Evolutionary conservation across 2,113 vertebrate genomes (phyloP).

Genomic region (Pavo muticus): DNA sequence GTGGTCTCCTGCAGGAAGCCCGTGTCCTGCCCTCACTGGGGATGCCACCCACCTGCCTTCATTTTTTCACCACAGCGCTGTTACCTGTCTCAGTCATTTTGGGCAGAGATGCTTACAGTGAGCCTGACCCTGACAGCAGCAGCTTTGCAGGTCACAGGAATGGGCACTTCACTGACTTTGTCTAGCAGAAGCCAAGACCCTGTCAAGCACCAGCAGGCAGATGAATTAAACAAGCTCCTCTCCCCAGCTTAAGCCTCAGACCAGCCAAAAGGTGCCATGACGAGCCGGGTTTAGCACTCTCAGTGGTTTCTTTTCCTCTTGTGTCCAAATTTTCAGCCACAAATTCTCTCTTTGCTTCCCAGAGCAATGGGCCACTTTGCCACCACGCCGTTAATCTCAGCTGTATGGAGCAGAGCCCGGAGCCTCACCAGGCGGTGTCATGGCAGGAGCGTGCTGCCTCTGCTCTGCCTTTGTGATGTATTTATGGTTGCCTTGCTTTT

Average conservation of each 20-base stretch:
- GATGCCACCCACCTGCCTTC: rapidly evolving
- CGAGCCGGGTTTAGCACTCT: background rate
- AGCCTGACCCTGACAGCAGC: background rate
- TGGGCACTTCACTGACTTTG: background rate
- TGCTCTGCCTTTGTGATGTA: background rate
- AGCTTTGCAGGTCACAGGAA: background rate
- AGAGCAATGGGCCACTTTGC: background rate
- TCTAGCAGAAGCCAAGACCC: background rate
- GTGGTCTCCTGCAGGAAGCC: background rate
- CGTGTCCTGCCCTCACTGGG: background rate
- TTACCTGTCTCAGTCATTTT: background rate
- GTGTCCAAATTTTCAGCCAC: background rate
- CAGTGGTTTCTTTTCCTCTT: background rate
- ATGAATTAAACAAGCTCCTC: background rate
- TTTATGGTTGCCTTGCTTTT: background rate
- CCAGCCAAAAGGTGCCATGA: background rate
- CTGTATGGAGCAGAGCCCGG: background rate
- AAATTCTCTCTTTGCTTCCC: background rate
- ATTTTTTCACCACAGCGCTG: background rate
- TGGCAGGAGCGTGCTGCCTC: background rate
- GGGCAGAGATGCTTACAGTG: background rate
- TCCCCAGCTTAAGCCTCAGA: background rate
- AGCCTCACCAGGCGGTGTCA: background rate
- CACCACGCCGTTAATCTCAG: background rate
- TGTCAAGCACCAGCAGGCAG: background rate